Evolutionary conservation across 2,888 invertebrate species (phyloP).

Genomic region (Rosalia funebris): DNA sequence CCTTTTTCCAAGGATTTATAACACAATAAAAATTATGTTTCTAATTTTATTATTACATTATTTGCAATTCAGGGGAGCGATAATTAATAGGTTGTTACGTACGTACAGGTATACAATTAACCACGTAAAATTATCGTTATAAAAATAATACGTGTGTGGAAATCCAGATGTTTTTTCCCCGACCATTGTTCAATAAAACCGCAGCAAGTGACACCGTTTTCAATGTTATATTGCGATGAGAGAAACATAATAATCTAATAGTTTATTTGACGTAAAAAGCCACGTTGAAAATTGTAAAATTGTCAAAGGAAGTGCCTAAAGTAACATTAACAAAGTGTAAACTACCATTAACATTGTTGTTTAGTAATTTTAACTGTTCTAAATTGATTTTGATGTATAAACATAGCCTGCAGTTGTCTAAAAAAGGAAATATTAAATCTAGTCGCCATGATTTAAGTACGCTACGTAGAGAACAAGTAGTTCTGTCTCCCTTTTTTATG

Average conservation of each 20-base stretch:
- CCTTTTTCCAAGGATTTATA: not conserved
- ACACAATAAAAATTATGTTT: not conserved
- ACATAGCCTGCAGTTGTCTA: conserved; percentile 46
- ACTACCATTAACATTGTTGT: conserved; percentile 42
- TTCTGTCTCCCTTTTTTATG: conserved; percentile 50
- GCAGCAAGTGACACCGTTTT: not conserved
- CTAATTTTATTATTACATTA: not conserved
- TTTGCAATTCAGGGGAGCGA: not conserved
- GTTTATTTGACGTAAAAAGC: conserved; percentile 20
- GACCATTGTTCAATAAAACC: not conserved
- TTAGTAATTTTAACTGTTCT: conserved; percentile 43
- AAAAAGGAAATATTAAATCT: conserved; percentile 55
- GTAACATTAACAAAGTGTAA: conserved; percentile 39
- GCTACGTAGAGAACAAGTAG: conserved; percentile 37
- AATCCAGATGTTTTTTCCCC: not conserved
- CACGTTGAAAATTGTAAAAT: conserved; percentile 12
- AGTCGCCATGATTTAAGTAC: conserved; percentile 47
- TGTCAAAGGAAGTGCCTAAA: conserved; percentile 27
- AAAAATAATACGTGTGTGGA: not conserved
- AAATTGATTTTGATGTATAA: conserved; percentile 48
- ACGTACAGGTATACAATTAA: not conserved
- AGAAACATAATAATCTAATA: not conserved
- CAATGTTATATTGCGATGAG: not conserved
- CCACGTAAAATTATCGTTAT: not conserved
- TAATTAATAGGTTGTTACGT: no score